Evolutionary conservation across 30 jellyfish, hydroid and myxozoan genomes (phyloP).

Genomic region (Aurelia coerulea): DNA sequence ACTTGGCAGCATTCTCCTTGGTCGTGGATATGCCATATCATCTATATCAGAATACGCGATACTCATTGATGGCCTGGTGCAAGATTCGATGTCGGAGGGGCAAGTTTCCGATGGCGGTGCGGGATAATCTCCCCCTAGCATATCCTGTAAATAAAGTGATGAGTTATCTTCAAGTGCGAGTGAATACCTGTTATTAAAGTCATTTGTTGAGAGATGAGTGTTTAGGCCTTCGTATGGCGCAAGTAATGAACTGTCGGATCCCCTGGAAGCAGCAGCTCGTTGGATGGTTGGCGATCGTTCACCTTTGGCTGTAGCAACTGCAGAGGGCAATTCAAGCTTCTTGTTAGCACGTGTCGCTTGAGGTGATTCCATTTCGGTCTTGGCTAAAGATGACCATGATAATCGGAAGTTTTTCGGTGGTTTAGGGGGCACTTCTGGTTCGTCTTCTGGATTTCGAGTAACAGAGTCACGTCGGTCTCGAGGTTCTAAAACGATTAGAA

Average conservation of each 20-base stretch:
- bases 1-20: slow-evolving; percentile 64
- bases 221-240: slow-evolving; percentile 63
- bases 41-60: slow-evolving; percentile 61
- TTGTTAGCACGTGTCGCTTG: slow-evolving; percentile 21
- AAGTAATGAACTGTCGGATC: slow-evolving; percentile 51
- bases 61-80: slow-evolving; percentile 83
- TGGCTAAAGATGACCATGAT: slow-evolving; percentile 83
- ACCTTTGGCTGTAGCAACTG: slow-evolving; percentile 3
- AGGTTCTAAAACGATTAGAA: not conserved
- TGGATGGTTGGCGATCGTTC: slow-evolving; percentile 60
- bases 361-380: slow-evolving; percentile 58
- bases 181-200: slow-evolving; percentile 85
- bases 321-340: slow-evolving; percentile 27
- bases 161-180: slow-evolving; percentile 72
- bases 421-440: slow-evolving; percentile 63
- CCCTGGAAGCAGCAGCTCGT: slow-evolving; percentile 60
- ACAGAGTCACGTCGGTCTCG: slow-evolving; percentile 62
- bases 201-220: slow-evolving; percentile 68
- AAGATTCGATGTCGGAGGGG: slow-evolving; percentile 71
- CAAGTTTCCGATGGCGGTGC: slow-evolving; percentile 86
- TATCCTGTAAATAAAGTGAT: slow-evolving; percentile 78
- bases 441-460: slow-evolving; percentile 76
- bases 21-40: slow-evolving; percentile 62
- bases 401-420: slow-evolving; percentile 79
- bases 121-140: slow-evolving; percentile 76